Evolutionary conservation across 2,888 invertebrate genomes (phyloP), one percentile per base, ranked within the genome.

Genomic region (Aelia acuminata): DNA sequence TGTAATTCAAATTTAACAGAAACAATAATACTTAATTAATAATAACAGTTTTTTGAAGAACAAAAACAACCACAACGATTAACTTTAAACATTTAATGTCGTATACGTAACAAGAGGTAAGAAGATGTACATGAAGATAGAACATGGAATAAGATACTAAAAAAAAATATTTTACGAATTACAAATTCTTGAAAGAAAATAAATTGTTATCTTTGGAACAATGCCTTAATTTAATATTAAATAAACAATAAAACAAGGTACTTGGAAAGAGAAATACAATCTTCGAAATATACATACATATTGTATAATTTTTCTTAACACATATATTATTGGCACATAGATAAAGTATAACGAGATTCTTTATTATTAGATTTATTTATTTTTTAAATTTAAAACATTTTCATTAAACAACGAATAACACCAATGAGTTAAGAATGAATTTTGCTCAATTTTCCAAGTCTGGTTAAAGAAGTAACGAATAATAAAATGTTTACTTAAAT

Each of bases 21-120:
- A 80, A 80, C 43, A 80, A 80, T 80, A n/a, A 80, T 43, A 43
- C 80, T n/a, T n/a, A n/a, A n/a, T n/a, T n/a, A n/a, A n/a, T n/a
- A n/a, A n/a, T n/a, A 80, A 80, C 43, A 80, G 43, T 4, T 47
- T 80, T 80, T n/a, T 4, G 20, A 80, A 47, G 43, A 80, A 80
- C n/a, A n/a, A 80, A 80, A 80, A 43, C 22, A 75, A 39, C 22
- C 39, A 75, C 75, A 75, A 80, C 43, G n/a, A 80, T n/a, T 43
- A n/a, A 80, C 11, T 43, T n/a, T 43, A n/a, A 80, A 43, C 43
- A 80, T 39, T 8, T 80, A 15, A n/a, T 75, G 39, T 75, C 39
- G 26, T 20, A 57, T 1, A 80, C 39, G n/a, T 39, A 80, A 80
- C 43, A 80, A 80, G 22, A 80, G 43, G 43, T 80, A 80, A 43